Conservation (phyloP, 2,888 invertebrate species). For the Sphinx pinastri region DNA sequence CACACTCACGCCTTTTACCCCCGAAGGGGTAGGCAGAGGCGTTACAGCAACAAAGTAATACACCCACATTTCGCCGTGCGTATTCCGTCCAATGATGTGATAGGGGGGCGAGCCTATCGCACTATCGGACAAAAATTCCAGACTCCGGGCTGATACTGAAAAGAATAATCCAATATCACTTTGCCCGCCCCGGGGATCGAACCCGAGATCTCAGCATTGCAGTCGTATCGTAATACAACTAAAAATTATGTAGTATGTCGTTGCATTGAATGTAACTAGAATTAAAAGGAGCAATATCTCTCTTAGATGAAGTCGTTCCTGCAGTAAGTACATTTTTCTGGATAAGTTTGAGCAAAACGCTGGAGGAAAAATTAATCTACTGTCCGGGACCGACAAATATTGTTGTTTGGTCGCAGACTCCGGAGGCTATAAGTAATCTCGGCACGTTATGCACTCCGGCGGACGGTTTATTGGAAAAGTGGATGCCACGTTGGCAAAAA, state of each 20-base stretch:
- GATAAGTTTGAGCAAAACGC: conserved; percentile 62
- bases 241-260: background rate
- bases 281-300: conserved; percentile 35
- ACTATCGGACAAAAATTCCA: too few relatives aligned
- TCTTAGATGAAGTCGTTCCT: conserved; percentile 35
- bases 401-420: conserved; percentile 72
- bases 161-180: too few relatives aligned
- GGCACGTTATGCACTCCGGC: conserved; percentile 75
- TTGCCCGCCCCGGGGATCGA: too few relatives aligned
- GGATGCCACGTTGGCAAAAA: conserved; percentile 44
- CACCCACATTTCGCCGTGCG: too few relatives aligned
- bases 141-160: too few relatives aligned
- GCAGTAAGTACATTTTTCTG: conserved; percentile 46
- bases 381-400: conserved; percentile 75
- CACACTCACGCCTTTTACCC: too few relatives aligned
- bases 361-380: conserved; percentile 77
- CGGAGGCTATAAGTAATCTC: conserved; percentile 77
- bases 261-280: conserved; percentile 27
- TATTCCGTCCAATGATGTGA: too few relatives aligned
- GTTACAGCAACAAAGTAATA: too few relatives aligned
- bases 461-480: conserved; percentile 76
- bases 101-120: too few relatives aligned
- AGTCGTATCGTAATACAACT: too few relatives aligned
- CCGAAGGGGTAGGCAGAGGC: too few relatives aligned
- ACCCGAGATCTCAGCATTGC: too few relatives aligned